Base-by-base conservation (phyloP, 2,888 invertebrate species). In the Pseudococcus viburni region DNA sequence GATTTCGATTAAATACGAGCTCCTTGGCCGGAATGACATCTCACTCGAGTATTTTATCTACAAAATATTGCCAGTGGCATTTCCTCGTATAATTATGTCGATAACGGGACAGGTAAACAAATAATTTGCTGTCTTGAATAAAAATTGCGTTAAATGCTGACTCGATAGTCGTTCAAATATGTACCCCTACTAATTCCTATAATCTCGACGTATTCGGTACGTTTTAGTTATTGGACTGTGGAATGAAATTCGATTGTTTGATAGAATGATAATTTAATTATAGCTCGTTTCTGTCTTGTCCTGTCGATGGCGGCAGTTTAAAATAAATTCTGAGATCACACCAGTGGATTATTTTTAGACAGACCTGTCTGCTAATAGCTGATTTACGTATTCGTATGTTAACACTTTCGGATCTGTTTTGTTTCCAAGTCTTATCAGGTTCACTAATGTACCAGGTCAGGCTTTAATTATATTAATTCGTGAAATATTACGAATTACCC, bases 341-440 rank as follows among this genome's bases (percentile, higher is more conserved):
- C 42, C 17, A 42, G 80, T 80, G 11, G 17, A 80, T 80, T 80
- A 80, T 80, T 80, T 80, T 80, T 80, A 80, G 80, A 80, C 80
- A 33, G 42, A 42, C 80, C 39, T 80, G 80, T 80, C 80, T 80
- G 19, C 42, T 42, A 80, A 80, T 80, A 80, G 80, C 80, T 39
- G 42, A 80, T 80, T 80, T 46, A 80, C 80, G 80, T 80, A n/a
- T 80, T 73, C 80, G 80, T 17, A 80, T 73, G 42, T 80, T 80
- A 80, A 80, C 42, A 80, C 42, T 80, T 46, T 9, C 19, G n/a
- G 80, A 80, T 80, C 80, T 80, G 80, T 80, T 80, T 80, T 80
- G 80, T 80, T 80, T 80, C 42, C n/a, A n/a, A 42, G 68, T 73
- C 68, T 73, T 73, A 73, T 73, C 68, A 73, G 68, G 68, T 73